Percentiles rank a stretch among this genome's conserved stretches.
Conservation (phyloP, 2,888 invertebrate species). For the Copidosoma aretas region DNA sequence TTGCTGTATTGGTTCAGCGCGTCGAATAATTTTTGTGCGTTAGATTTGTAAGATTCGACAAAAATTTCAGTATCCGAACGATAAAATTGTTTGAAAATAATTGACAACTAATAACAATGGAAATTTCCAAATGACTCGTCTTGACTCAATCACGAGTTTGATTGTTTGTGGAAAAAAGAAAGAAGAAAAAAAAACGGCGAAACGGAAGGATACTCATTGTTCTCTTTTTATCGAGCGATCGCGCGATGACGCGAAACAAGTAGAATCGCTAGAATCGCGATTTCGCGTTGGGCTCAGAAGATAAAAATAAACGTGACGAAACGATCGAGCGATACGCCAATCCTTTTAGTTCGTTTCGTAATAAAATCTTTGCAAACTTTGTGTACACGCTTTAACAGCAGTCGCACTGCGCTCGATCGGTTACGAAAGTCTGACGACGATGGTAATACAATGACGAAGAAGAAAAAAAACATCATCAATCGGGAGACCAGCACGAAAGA, state of each 20-base stretch:
- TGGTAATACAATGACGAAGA: too few relatives aligned
- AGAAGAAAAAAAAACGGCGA: background rate
- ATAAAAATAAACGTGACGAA: conserved; percentile 16
- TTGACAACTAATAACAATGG: too few relatives aligned
- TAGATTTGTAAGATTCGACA: too few relatives aligned
- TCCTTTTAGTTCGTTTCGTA: background rate
- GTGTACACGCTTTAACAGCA: background rate
- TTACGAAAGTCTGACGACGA: too few relatives aligned
- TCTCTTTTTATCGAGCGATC: conserved; percentile 29
- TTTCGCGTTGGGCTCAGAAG: conserved; percentile 13
- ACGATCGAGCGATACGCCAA: background rate
- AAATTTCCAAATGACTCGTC: background rate
- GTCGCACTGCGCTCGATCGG: too few relatives aligned
- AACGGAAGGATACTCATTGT: conserved; percentile 28
- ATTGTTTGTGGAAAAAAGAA: conserved; percentile 26
- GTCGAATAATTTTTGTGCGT: too few relatives aligned
- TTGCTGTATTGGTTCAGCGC: too few relatives aligned
- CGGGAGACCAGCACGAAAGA: too few relatives aligned
- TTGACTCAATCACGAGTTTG: conserved; percentile 18
- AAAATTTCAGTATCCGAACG: too few relatives aligned
- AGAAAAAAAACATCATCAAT: too few relatives aligned
- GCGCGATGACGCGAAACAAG: conserved; percentile 24
- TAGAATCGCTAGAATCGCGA: conserved; percentile 20
- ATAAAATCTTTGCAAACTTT: conserved; percentile 6
- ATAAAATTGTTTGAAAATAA: too few relatives aligned